Base-by-base conservation (phyloP, 2,797 vertebrate species). In the Pseudomugil tenellus region DNA sequence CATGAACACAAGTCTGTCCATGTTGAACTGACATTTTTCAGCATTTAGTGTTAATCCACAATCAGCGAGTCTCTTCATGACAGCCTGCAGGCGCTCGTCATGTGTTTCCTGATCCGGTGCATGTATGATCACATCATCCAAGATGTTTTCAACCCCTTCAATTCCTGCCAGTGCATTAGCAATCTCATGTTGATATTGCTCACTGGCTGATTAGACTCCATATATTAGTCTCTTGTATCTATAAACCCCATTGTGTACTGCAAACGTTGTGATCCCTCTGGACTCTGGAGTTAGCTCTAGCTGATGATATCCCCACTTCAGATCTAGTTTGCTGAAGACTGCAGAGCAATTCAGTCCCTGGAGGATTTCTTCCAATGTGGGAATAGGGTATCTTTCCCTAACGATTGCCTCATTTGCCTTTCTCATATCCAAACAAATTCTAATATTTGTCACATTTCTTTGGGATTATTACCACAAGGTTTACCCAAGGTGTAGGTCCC, bases 1-100 rank as follows among this genome's bases (percentile, higher is more conserved):
- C 75, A 76, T 76, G 46, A 85, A 76, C 1, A 70, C 13, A 2
- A 78, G 48, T 28, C 17, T 62, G 41, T 76, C 61, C 63, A 79
- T 81, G 28, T 77, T 71, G 19, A 76, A 85, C 16, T 72, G 67
- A 2, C 72, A 76, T 8, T 85, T 74, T 4, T 70, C 59, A n/a
- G 39, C 17, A n/a, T 82, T 72, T 43, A 68, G 29, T 19, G 62
- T 73, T 2, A 72, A 5, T 13, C 72, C 57, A 13, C 60, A 63
- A 13, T 73, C 52, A 1, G 9, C 19, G 0, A 75, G 43, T 23
- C 74, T 63, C 8, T 13, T 43, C 65, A 74, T 34, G 32, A 68
- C 59, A 4, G 76, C 41, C 29, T 70, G 60, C 8, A 73, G 41
- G 9, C 49, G 19, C 2, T 43, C 32, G 35, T 69, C 35, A 56